Conservation (phyloP, 2,797 vertebrate species). For the Falco cherrug region DNA sequence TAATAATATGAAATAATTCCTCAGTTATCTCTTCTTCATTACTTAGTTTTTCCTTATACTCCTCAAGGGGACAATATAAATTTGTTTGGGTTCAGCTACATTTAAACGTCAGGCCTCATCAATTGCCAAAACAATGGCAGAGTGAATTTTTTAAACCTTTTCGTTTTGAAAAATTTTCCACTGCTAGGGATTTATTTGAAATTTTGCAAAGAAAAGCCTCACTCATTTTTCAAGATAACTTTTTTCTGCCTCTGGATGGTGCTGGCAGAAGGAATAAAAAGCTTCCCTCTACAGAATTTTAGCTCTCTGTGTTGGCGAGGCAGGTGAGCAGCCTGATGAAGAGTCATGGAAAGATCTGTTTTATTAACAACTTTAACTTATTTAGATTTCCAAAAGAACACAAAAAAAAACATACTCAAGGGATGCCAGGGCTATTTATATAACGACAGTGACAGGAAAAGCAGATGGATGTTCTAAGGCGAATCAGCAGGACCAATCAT, state of each 20-base stretch:
- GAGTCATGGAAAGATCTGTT: neutral
- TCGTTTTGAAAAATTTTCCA: neutral
- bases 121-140: neutral
- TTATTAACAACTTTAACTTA: neutral
- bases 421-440: neutral
- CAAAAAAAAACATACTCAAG: neutral
- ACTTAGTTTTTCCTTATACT: neutral
- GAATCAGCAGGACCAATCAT: neutral
- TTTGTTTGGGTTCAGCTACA: neutral
- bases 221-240: neutral
- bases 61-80: neutral
- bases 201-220: neutral
- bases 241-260: slow-evolving; percentile 36
- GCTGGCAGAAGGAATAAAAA: slow-evolving; percentile 9
- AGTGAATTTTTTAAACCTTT: neutral
- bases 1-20: neutral
- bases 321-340: neutral
- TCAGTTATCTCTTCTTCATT: neutral
- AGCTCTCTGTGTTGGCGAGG: neutral
- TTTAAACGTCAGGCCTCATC: neutral
- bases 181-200: neutral
- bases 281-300: neutral
- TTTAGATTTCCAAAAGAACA: neutral
- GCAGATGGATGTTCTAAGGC: neutral
- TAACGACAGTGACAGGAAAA: neutral